Conservation (phyloP, 2,888 invertebrate genomes). For the Seira sanloemensis region DNA sequence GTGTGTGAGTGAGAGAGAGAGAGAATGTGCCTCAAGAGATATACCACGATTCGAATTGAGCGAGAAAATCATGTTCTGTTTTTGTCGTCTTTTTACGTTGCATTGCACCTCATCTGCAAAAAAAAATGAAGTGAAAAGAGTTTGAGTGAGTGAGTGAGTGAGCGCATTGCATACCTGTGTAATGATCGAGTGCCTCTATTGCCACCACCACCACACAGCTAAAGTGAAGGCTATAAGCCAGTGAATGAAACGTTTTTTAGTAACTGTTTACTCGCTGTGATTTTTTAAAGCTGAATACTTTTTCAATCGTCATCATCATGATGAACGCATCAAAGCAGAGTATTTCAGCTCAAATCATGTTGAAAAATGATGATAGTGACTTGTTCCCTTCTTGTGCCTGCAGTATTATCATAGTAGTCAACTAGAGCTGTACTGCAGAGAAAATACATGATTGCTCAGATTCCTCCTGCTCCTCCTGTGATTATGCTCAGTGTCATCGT, state of each 20-base stretch:
- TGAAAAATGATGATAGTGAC: slow-evolving; percentile 17
- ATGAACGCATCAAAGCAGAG: slow-evolving; percentile 10
- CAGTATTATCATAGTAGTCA: slow-evolving; percentile 17
- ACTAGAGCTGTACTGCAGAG: neutral
- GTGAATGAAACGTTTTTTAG: slow-evolving; percentile 15
- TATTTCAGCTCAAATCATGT: slow-evolving; percentile 1
- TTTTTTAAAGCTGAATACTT: slow-evolving; percentile 9
- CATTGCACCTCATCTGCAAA: slow-evolving; percentile 16
- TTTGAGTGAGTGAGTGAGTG: slow-evolving; percentile 39
- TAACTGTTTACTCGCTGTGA: slow-evolving; percentile 16
- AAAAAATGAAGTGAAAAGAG: slow-evolving; percentile 20
- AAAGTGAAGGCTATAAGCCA: neutral
- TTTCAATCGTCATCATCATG: neutral
- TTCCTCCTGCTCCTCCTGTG: neutral
- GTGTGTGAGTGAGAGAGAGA: neutral
- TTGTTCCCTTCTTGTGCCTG: slow-evolving; percentile 24
- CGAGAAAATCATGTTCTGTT: slow-evolving; percentile 14
- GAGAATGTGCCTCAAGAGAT: slow-evolving; percentile 28
- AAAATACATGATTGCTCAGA: slow-evolving; percentile 9
- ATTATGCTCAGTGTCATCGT: neutral
- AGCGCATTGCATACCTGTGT: slow-evolving; percentile 43
- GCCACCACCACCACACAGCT: neutral
- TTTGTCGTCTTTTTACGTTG: slow-evolving; percentile 7
- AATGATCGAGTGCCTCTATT: slow-evolving; percentile 31
- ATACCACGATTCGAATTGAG: slow-evolving; percentile 22